Base-by-base conservation (phyloP, 53 echinoderm and acorn worm genomes). In the Actinopyga echinites region DNA sequence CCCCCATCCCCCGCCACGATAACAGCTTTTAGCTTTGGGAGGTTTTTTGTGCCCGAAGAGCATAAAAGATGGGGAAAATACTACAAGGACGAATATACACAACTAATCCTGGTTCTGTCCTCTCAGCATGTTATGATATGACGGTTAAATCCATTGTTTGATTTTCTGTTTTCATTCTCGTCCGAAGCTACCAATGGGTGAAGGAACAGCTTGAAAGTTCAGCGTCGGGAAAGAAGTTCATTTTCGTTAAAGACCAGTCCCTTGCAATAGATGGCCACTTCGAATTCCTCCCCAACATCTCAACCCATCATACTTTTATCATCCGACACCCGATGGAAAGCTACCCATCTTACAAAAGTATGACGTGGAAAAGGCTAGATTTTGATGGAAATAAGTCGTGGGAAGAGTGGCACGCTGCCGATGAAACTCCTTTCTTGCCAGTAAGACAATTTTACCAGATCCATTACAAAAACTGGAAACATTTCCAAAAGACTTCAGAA, bases 231-330 rank as follows among this genome's bases (percentile, higher is more conserved):
- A 66, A 66, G 34, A 66, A 33, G 34, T 23, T 66, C 30, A 33
- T 66, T 19, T 31, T 66, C 9, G 30, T 66, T 8, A 66, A 66
- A 66, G 67, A 66, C 11, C 67, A n/a, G n/a, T n/a, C n/a, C n/a
- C n/a, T n/a, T n/a, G n/a, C n/a, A n/a, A n/a, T n/a, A n/a, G n/a
- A n/a, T n/a, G n/a, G n/a, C n/a, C n/a, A n/a, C n/a, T n/a, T n/a
- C n/a, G n/a, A n/a, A n/a, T n/a, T n/a, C n/a, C n/a, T n/a, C n/a
- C n/a, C n/a, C n/a, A n/a, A n/a, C n/a, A n/a, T n/a, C n/a, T n/a
- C n/a, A n/a, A n/a, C n/a, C n/a, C n/a, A n/a, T n/a, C n/a, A n/a
- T n/a, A n/a, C n/a, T n/a, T n/a, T n/a, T n/a, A n/a, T n/a, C 55
- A 10, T 54, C 55, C 55, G 55, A 54, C 55, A 54, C 19, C 55